Evolutionary conservation across 2,797 vertebrate genomes (phyloP), one percentile per base, ranked within the genome.

Genomic region (Pseudocheirus occidentalis): DNA sequence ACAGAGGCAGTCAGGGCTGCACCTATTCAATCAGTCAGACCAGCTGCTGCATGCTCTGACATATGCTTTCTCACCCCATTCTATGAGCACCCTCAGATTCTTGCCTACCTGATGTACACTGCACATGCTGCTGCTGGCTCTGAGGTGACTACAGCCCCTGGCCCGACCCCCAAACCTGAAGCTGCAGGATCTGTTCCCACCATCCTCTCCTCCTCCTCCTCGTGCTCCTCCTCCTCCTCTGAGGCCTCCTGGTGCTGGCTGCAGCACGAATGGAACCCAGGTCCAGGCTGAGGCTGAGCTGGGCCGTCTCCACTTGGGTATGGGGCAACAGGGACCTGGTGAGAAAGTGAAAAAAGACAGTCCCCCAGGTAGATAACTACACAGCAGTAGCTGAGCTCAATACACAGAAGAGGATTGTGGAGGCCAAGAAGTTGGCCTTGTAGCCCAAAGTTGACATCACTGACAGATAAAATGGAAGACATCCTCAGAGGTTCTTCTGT

Each of bases 391-490:
- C 31, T 73, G 16, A 73, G 28, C 18, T 40, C 66, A 73, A 40
- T 5, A 4, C 34, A 73, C 6, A 40, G n/a, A 40, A 73, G 16
- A 73, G 34, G 62, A 40, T 40, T 73, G n/a, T 73, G 66, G 66
- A 73, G 66, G 16, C 16, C n/a, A 73, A 99, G 99, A 99, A 99
- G 95, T 98, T 99, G 97, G 96, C 99, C 28, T 97, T 99, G 94
- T 99, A 99, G 98, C 99, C 99, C 98, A 99, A 99, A 99, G 99
- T 99, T 98, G 99, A 99, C 97, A 98, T 99, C 0, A 99, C 99
- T 92, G 99, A 99, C 98, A 98, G 97, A 98, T 95, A 99, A 99
- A 98, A 99, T 99, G 99, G 99, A 99, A 97, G 99, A 99, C 73
- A 99, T 99, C 1, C 98, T 99, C 73, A 99, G 97, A 99, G 99